Percentiles rank a stretch among this genome's conserved stretches.
These are phyloP conservation scores for Lithophane semibrunnea DNA, from an alignment of 2,888 invertebrate species.

Conservation along the genomic window DNA sequence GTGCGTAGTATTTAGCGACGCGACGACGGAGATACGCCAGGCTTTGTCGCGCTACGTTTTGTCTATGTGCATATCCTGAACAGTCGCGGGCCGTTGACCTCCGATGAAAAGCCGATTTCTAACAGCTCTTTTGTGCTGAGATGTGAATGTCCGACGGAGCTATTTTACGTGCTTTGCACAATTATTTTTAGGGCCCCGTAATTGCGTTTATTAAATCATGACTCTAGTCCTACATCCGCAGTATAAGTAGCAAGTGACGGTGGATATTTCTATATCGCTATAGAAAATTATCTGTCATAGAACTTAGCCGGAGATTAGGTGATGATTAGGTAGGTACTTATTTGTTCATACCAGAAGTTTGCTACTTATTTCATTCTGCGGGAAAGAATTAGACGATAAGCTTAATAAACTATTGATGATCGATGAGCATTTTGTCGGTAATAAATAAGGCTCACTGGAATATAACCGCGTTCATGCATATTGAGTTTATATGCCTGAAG, in stretches of 20 bases:
- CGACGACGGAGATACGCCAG: slow-evolving; percentile 67
- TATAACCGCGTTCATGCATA: not conserved
- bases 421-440: slow-evolving; percentile 6
- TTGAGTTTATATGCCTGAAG: slow-evolving; percentile 15
- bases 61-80: slow-evolving; percentile 88
- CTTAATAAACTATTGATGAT: slow-evolving; percentile 23
- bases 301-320: slow-evolving; percentile 21
- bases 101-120: slow-evolving; percentile 83
- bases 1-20: slow-evolving; percentile 66
- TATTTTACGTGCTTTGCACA: slow-evolving; percentile 64
- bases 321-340: slow-evolving; percentile 23
- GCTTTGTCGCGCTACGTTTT: slow-evolving; percentile 82
- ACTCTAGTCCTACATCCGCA: slow-evolving; percentile 31
- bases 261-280: slow-evolving; percentile 11
- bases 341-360: slow-evolving; percentile 16
- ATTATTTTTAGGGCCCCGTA: slow-evolving; percentile 63
- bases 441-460: slow-evolving; percentile 14
- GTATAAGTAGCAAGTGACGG: slow-evolving; percentile 35
- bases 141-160: slow-evolving; percentile 76
- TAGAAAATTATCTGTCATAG: slow-evolving; percentile 31
- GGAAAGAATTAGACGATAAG: slow-evolving; percentile 9
- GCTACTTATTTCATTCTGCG: slow-evolving; percentile 8
- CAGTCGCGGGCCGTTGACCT: slow-evolving; percentile 80
- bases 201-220: slow-evolving; percentile 58
- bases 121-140: slow-evolving; percentile 75